Evolutionary conservation across 53 echinoderm and acorn worm genomes (phyloP), one percentile per base, ranked within the genome.

Genomic region (Arbacia lixula): DNA sequence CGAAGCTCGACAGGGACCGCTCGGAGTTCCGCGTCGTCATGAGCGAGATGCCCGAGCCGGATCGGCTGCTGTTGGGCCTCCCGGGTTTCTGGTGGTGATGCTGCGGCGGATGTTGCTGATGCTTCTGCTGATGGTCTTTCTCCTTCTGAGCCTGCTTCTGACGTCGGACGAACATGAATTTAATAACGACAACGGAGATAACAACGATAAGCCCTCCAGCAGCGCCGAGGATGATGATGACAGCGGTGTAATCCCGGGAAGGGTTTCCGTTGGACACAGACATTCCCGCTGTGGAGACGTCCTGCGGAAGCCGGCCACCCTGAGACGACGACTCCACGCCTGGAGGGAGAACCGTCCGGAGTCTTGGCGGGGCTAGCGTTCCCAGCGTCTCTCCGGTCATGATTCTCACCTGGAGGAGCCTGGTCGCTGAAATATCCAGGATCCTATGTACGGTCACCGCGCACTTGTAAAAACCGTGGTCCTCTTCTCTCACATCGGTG

Each of bases 331-430:
- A 42, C 41, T 43, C 71, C 6, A 39, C 41, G 1, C 49, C 28
- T 26, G 11, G 25, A 6, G 75, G 75, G 17, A 36, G 16, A 19
- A 32, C 38, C 31, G 75, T 75, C 6, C 17, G 19, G 31, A 53
- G 36, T 75, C 75, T 53, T 16, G 75, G 75, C 2, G 75, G 75
- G 12, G 53, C 32, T 19, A 75, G 24, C 2, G 75, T 75, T n/a
- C 75, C 75, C 21, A 52, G 53, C 5, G 53, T 53, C 34, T 75
- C 75, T 32, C 75, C 75, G 19, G 75, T 75, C 53, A 75, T 52
- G 35, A 52, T 52, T 32, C 75, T 75, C 0, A 75, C 75, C 75
- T 52, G 28, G 16, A 71, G 14, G 4, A 75, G 53, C n/a, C n/a
- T n/a, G n/a, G n/a, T n/a, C n/a, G n/a, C n/a, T n/a, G n/a, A n/a